These are phyloP conservation scores for Laupala kohalensis DNA, from an alignment of 1,140 invertebrate species.

Conservation along the genomic window DNA sequence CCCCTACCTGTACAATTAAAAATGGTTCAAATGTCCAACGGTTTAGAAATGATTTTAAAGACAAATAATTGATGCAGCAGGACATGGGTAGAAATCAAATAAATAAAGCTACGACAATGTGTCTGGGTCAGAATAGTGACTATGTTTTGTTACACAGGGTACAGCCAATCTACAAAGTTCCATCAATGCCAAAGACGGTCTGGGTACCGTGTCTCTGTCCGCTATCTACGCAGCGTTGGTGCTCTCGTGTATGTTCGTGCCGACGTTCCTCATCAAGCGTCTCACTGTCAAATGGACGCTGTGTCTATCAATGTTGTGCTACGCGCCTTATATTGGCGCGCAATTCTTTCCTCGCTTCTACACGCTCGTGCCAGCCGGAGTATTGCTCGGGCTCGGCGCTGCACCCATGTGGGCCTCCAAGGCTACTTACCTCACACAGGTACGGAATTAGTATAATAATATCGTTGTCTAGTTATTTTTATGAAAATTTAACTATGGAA, in stretches of 20 bases:
- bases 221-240: slow-evolving; percentile 81
- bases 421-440: slow-evolving; percentile 85
- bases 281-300: slow-evolving; percentile 93
- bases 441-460: no score
- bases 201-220: slow-evolving; percentile 71
- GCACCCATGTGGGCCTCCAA: slow-evolving; percentile 95
- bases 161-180: slow-evolving; percentile 81
- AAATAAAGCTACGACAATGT: no score
- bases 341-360: slow-evolving; percentile 85
- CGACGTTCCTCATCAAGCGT: slow-evolving; percentile 73
- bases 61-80: no score
- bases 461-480: no score
- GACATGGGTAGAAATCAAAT: no score
- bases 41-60: no score
- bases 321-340: slow-evolving; percentile 83
- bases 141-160: no score
- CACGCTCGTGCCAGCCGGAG: slow-evolving; percentile 82
- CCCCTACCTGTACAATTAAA: no score
- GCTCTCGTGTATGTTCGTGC: slow-evolving; percentile 84
- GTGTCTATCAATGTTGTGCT: slow-evolving; percentile 78
- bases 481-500: no score
- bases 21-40: no score
- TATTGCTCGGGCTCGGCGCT: slow-evolving; percentile 77
- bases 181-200: slow-evolving; percentile 67
- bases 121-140: no score